phyloP scores from a whole-genome alignment of 2,113 vertebrate species.

The Panthera uncia region DNA sequence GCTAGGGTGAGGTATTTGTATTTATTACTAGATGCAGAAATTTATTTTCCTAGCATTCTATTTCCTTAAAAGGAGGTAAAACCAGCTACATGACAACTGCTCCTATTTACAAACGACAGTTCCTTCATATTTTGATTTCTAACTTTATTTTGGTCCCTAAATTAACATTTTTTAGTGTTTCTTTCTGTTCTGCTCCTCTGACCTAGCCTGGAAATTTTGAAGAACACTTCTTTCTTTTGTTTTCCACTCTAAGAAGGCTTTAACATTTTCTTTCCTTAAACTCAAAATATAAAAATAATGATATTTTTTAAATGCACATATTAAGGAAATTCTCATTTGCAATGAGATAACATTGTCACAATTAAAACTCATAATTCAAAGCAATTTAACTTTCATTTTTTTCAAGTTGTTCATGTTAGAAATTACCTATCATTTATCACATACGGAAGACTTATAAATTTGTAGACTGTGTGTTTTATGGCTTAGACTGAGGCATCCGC shows the following conservation, averaged over 20 bases:
- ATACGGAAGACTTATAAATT: not conserved
- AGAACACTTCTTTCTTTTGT: conserved; percentile 31
- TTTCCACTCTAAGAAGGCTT: not conserved
- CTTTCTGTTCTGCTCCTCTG: conserved; percentile 67
- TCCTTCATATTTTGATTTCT: conserved; percentile 49
- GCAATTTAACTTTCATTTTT: not conserved
- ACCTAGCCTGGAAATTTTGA: conserved; percentile 56
- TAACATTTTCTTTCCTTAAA: not conserved
- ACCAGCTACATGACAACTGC: not conserved
- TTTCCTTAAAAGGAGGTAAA: conserved; percentile 71
- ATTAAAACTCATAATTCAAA: not conserved
- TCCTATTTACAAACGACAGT: conserved; percentile 28
- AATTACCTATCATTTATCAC: not conserved
- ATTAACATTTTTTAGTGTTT: conserved; percentile 58
- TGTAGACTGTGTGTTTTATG: not conserved
- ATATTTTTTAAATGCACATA: not conserved
- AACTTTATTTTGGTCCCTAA: conserved; percentile 27
- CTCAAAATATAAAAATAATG: conserved; percentile 18
- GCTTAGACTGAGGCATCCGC: not conserved
- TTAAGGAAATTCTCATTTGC: conserved; percentile 41
- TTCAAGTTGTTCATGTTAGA: not conserved
- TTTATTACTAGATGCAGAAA: conserved; percentile 53
- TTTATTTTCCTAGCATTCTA: conserved; percentile 15
- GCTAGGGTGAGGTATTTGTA: not conserved
- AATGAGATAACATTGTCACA: not conserved